Evolutionary conservation across 2,888 invertebrate genomes (phyloP).

Genomic region (Rhingia rostrata): DNA sequence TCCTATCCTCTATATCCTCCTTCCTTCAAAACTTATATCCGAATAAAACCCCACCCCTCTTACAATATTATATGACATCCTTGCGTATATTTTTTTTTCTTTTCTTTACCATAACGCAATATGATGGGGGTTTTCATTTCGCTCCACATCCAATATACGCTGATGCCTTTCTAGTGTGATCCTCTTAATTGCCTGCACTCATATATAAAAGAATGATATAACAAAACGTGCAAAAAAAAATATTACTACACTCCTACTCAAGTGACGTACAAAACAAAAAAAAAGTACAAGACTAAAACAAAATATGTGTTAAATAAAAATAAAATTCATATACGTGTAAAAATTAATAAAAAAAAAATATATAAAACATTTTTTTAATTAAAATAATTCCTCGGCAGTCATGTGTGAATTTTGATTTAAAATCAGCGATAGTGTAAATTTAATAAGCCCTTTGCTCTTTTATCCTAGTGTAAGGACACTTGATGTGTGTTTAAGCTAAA

Average conservation of each 20-base stretch:
- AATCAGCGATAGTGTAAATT: slow-evolving; percentile 73
- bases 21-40: no score
- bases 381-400: slow-evolving; percentile 71
- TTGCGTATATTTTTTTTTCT: slow-evolving; percentile 15
- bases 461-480: slow-evolving; percentile 70
- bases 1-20: no score
- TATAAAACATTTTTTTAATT: slow-evolving; percentile 62
- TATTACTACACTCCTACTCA: neutral
- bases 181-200: slow-evolving; percentile 64
- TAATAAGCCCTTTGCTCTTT: slow-evolving; percentile 72
- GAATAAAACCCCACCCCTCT: no score
- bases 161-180: slow-evolving; percentile 63
- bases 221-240: slow-evolving; percentile 30
- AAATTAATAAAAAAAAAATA: slow-evolving; percentile 46
- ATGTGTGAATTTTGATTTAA: slow-evolving; percentile 74
- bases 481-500: slow-evolving; percentile 71
- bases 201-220: slow-evolving; percentile 48
- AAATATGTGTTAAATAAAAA: slow-evolving; percentile 52
- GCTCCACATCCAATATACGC: slow-evolving; percentile 62
- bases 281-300: slow-evolving; percentile 47
- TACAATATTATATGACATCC: neutral
- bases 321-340: slow-evolving; percentile 12
- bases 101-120: slow-evolving; percentile 5
- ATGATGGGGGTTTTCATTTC: slow-evolving; percentile 50
- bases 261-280: slow-evolving; percentile 28